These are phyloP conservation scores for Diarsia dahlii DNA, from an alignment of 2,888 invertebrate species.

Conservation along the genomic window DNA sequence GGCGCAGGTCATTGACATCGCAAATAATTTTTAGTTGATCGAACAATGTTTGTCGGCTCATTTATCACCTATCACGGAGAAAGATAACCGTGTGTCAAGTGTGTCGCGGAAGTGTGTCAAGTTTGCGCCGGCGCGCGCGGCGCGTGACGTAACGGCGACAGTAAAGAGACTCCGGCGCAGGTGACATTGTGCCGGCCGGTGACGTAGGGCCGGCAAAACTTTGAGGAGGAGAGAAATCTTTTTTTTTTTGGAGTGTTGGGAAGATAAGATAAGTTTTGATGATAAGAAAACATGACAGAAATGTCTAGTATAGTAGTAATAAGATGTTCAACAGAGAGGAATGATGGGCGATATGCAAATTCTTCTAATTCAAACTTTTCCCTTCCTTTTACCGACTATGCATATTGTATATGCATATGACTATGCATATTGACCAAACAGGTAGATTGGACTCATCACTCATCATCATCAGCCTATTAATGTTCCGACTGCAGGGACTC, in stretches of 20 bases:
- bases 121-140: conserved; percentile 76
- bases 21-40: conserved; percentile 31
- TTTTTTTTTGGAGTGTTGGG: not conserved
- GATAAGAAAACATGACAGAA: not conserved
- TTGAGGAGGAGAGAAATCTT: not conserved
- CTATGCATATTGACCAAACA: too few species aligned
- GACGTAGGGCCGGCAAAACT: conserved; percentile 5
- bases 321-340: not conserved
- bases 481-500: too few species aligned
- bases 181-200: conserved; percentile 69
- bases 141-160: conserved; percentile 75
- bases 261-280: not conserved
- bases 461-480: too few species aligned
- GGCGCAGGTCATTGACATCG: conserved; percentile 44
- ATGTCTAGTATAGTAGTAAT: too few species aligned
- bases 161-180: conserved; percentile 67
- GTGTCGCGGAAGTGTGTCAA: conserved; percentile 82
- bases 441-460: too few species aligned
- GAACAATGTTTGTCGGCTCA: conserved; percentile 33
- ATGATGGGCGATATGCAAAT: not conserved
- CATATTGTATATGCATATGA: too few species aligned
- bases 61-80: conserved; percentile 46
- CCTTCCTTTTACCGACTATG: not conserved
- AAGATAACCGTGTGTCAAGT: conserved; percentile 63
- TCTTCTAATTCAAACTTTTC: not conserved